Evolutionary conservation across 53 echinoderm and acorn worm species (phyloP).

Genomic region (Stichopus horrens): DNA sequence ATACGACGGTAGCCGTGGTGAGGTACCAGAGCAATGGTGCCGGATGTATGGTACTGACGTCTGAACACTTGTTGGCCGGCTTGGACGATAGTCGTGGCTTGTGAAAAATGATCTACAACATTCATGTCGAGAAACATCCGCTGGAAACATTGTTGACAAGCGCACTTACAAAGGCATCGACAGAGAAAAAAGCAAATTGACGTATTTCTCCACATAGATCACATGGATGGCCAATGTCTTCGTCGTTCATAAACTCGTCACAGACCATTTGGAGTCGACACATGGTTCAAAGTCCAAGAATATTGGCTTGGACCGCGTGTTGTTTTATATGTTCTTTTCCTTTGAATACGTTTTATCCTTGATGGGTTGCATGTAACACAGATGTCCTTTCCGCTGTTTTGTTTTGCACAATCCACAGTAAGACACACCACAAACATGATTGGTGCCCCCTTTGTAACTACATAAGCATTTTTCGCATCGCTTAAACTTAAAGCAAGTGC

Average conservation of each 20-base stretch:
- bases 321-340: too few species aligned
- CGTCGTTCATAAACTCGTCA: neutral
- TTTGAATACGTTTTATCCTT: too few species aligned
- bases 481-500: too few species aligned
- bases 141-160: neutral
- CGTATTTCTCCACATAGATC: neutral
- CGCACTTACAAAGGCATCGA: conserved; percentile 28
- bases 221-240: neutral
- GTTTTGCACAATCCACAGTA: neutral
- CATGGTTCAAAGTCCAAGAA: too few species aligned
- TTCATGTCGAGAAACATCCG: conserved; percentile 2
- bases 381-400: neutral
- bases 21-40: conserved; percentile 56
- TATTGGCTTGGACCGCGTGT: too few species aligned
- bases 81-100: conserved; percentile 56
- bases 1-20: conserved; percentile 60
- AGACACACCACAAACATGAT: neutral
- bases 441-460: too few species aligned
- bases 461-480: too few species aligned
- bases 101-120: conserved; percentile 55
- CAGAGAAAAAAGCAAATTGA: neutral
- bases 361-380: too few species aligned
- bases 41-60: conserved; percentile 49
- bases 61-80: conserved; percentile 61
- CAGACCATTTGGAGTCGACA: too few species aligned